Percentiles rank a stretch among this genome's conserved stretches.
These are phyloP conservation scores for Choreutis nemorana DNA, from an alignment of 2,888 invertebrate species.

Conservation along the genomic window DNA sequence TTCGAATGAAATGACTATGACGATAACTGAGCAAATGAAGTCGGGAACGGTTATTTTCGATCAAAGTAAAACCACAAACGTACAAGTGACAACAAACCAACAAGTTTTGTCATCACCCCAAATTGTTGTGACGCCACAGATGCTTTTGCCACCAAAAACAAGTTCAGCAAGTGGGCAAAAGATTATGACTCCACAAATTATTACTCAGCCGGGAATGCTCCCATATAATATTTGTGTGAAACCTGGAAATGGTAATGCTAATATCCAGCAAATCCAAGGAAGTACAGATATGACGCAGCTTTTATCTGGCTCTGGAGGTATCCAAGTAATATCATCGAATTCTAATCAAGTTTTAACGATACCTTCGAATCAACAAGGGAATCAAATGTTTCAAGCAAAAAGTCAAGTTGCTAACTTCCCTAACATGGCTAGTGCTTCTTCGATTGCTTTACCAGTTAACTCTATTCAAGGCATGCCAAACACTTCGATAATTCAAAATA, in stretches of 20 bases:
- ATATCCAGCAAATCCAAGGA: slow-evolving; percentile 53
- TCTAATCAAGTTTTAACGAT: slow-evolving; percentile 57
- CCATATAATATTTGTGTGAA: slow-evolving; percentile 62
- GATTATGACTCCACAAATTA: slow-evolving; percentile 48
- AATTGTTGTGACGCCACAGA: slow-evolving; percentile 59
- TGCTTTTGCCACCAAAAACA: slow-evolving; percentile 55
- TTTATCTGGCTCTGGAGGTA: slow-evolving; percentile 49
- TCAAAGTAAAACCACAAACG: slow-evolving; percentile 52
- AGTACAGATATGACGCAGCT: slow-evolving; percentile 50
- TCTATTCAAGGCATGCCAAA: slow-evolving; percentile 57
- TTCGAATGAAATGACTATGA: slow-evolving; percentile 58
- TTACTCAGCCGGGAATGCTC: slow-evolving; percentile 49
- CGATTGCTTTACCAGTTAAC: slow-evolving; percentile 56
- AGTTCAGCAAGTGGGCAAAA: slow-evolving; percentile 43
- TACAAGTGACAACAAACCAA: slow-evolving; percentile 53
- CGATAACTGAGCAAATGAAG: slow-evolving; percentile 59
- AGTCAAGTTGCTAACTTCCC: slow-evolving; percentile 53
- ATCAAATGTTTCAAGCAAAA: slow-evolving; percentile 51
- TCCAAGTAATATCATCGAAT: slow-evolving; percentile 62
- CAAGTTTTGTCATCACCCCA: slow-evolving; percentile 57
- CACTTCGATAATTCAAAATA: slow-evolving; percentile 54
- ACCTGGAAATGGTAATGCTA: slow-evolving; percentile 40
- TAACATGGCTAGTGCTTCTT: slow-evolving; percentile 57
- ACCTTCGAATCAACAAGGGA: slow-evolving; percentile 46
- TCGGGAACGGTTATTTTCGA: slow-evolving; percentile 57